A percentile compares a stretch with the other conserved stretches of the same genome.
phyloP scores from a whole-genome alignment of 2,888 invertebrate species.

The Caenorhabditis wallacei region DNA sequence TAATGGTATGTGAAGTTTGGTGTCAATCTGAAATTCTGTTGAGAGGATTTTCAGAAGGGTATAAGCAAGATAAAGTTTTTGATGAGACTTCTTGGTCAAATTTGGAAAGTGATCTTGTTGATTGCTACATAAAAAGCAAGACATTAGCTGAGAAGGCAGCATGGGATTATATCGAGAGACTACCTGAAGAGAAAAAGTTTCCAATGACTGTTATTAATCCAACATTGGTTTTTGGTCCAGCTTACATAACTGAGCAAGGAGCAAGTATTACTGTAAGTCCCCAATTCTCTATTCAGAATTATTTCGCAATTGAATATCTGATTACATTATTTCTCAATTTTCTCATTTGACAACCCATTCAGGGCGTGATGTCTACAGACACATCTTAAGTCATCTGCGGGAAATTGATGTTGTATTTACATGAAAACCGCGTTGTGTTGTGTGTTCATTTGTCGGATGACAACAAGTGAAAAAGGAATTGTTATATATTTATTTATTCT shows the following conservation, averaged over 20 bases:
- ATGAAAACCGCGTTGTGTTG: conserved; percentile 42
- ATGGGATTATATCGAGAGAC: conserved; percentile 85
- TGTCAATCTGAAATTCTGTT: not conserved
- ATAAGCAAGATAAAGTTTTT: conserved; percentile 75
- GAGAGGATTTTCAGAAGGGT: conserved; percentile 76
- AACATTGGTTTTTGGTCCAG: conserved; percentile 85
- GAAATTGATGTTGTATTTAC: conserved; percentile 63
- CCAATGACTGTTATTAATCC: conserved; percentile 86
- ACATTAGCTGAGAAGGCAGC: conserved; percentile 86
- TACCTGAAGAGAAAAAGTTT: conserved; percentile 75
- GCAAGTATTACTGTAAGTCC: conserved; percentile 79
- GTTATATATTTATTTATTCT: conserved; percentile 53
- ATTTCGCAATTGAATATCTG: conserved; percentile 14
- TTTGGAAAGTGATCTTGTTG: conserved; percentile 70
- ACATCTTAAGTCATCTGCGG: conserved; percentile 56
- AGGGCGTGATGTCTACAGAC: conserved; percentile 7
- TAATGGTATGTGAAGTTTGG: conserved; percentile 77
- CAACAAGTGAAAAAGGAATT: conserved; percentile 5
- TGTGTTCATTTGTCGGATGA: conserved; percentile 11
- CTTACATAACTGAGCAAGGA: conserved; percentile 82
- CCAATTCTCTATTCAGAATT: not conserved
- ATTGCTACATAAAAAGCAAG: conserved; percentile 83
- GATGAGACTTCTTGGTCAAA: conserved; percentile 80
- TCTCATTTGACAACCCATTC: conserved; percentile 14
- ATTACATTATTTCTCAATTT: conserved; percentile 42